Base-by-base conservation (phyloP, 2,888 invertebrate species). In the Cryptocephalus primarius region DNA sequence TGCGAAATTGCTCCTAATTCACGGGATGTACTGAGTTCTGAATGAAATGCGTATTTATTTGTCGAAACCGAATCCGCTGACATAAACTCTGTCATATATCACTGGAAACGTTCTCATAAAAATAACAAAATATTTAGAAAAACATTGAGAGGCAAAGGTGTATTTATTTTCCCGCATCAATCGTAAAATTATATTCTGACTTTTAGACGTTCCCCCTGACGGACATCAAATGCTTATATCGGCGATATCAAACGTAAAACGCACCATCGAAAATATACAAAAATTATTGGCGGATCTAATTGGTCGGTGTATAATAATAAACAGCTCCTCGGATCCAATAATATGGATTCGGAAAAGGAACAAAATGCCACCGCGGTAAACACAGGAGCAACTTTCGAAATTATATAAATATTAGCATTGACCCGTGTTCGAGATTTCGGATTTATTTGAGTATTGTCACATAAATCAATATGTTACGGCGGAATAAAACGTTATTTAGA, bases 401-500 rank as follows among this genome's bases (percentile, higher is more conserved):
- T 22, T 4, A 22, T 22, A 2, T 22, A 22, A 22, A 22, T 22
- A 22, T 22, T 22, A 22, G 22, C 22, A 22, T 22, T 22, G 22
- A 22, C 22, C 22, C 6, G 22, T 6, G 22, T 22, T 22, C 22
- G 22, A 6, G 2, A 22, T 22, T 6, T 2, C 22, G 22, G 22
- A 58, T 58, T 58, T 58, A 58, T 58, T 55, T 55, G 48, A 54
- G 50, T 48, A 50, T 44, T 55, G 57, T 58, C 56, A 58, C 54
- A 56, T 58, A 58, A 58, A 58, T 58, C 57, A 58, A 55, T 58
- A 45, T 22, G 45, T 53, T 58, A 58, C 47, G 48, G 52, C 49
- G 52, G 48, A 49, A 55, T 56, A 53, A 52, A 57, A 51, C 47
- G 42, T 48, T 48, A 43, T 52, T 52, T 52, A 52, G 48, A 54